Evolutionary conservation across 2,797 vertebrate species (phyloP).

Genomic region (Malurus leucopterus): DNA sequence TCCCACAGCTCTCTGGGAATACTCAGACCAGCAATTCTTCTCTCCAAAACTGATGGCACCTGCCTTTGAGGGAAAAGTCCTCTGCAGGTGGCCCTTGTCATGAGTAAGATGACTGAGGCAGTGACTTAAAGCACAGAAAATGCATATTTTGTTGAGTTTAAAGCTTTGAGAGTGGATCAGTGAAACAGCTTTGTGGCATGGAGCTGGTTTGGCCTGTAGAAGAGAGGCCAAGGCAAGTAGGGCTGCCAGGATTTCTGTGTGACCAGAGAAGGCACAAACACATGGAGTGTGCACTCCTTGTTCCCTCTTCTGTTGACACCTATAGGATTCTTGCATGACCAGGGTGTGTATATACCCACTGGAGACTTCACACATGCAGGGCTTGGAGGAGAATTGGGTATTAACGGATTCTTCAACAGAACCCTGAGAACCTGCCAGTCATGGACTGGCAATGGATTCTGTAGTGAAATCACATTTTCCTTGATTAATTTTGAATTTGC

Average conservation of each 20-base stretch:
- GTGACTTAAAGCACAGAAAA: not conserved
- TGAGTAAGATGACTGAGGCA: accelerated
- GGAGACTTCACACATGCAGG: accelerated
- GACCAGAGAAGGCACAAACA: not conserved
- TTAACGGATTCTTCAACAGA: not conserved
- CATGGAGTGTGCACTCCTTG: not conserved
- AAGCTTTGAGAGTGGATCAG: not conserved
- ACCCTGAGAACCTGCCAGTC: not conserved
- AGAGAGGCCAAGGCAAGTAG: not conserved
- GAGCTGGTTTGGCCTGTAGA: not conserved
- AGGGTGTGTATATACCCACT: accelerated
- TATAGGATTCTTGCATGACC: not conserved
- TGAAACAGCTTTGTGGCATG: not conserved
- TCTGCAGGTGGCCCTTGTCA: not conserved
- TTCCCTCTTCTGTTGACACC: not conserved
- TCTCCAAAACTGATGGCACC: not conserved
- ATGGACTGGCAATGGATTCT: not conserved
- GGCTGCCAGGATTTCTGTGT: not conserved
- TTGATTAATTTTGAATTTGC: not conserved
- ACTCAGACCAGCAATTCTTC: not conserved
- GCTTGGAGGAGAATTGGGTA: not conserved
- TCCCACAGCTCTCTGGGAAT: not conserved
- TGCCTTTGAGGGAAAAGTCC: not conserved
- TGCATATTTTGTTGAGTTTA: not conserved
- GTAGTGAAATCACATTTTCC: not conserved